Evolutionary conservation across 2,888 invertebrate genomes (phyloP).

Genomic region (Choristoneura rosaceana): DNA sequence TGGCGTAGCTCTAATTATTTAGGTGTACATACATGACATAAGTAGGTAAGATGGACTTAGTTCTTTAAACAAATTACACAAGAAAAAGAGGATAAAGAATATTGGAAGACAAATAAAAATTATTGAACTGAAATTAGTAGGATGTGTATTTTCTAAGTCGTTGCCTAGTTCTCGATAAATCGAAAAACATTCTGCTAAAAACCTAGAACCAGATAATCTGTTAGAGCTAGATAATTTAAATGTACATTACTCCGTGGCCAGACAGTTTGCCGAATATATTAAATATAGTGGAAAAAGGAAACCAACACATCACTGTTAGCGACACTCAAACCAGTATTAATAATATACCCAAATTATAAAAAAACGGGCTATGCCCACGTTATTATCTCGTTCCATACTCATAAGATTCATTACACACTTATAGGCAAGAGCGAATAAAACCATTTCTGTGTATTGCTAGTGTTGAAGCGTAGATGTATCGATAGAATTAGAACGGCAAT

Average conservation of each 20-base stretch:
- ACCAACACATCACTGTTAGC: conserved; percentile 59
- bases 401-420: conserved; percentile 82
- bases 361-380: conserved; percentile 77
- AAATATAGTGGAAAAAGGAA: conserved; percentile 14
- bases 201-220: neutral
- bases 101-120: too few relatives aligned
- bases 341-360: conserved; percentile 46
- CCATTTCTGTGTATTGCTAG: conserved; percentile 73
- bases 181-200: neutral
- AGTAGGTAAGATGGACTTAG: too few relatives aligned
- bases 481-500: neutral
- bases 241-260: conserved; percentile 23
- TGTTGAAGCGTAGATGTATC: conserved; percentile 49
- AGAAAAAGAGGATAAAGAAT: too few relatives aligned
- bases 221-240: neutral
- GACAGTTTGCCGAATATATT: conserved; percentile 27
- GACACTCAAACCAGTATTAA: conserved; percentile 79
- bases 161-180: neutral
- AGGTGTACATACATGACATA: too few relatives aligned
- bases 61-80: too few relatives aligned
- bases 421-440: conserved; percentile 80
- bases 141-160: neutral
- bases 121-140: too few relatives aligned
- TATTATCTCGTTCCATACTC: conserved; percentile 79
- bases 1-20: too few relatives aligned